Base-by-base conservation (phyloP, 2,888 invertebrate species). In the Eupithecia insigniata region DNA sequence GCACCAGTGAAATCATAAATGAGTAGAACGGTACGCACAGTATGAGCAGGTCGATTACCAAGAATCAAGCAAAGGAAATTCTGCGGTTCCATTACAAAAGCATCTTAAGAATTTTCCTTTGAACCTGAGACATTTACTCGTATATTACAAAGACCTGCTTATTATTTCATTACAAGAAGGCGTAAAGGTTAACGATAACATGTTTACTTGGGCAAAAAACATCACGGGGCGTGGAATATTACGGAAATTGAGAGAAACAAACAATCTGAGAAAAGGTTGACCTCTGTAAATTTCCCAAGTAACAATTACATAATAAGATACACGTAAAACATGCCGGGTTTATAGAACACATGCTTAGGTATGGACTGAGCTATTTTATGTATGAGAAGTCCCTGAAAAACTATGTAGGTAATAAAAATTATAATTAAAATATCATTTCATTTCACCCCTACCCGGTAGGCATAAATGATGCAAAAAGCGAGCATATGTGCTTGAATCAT, bases 81-180 rank as follows among this genome's bases (percentile, higher is more conserved):
- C 36, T 70, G 39, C 39, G 55, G n/a, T 73, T 67, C 58, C 72
- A 74, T 70, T 64, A 79, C 68, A 73, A 55, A 72, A 77, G 78
- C 65, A 75, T 77, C 68, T 77, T 80, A 81, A 79, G 77, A 83
- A 79, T 84, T 84, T 84, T 78, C 76, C 78, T 75, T 71, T 76
- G 76, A 71, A 22, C 75, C 78, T 79, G 81, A 55, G 83, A 80
- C 79, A 83, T 85, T 83, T 55, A 26, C 55, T 55, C 55, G 55
- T 26, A 81, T 80, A 78, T 82, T 80, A 80, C 79, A 79, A 80
- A 79, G 78, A 77, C 66, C 61, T 69, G 66, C 69, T 71, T 81
- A 77, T 74, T 81, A 82, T 81, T 80, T 79, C 74, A 82, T 81
- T 76, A 79, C 80, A 67, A 51, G 72, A 69, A 72, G 74, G 66